Evolutionary conservation across 2,797 vertebrate genomes (phyloP).

Genomic region (Leptodactylus fallax): DNA sequence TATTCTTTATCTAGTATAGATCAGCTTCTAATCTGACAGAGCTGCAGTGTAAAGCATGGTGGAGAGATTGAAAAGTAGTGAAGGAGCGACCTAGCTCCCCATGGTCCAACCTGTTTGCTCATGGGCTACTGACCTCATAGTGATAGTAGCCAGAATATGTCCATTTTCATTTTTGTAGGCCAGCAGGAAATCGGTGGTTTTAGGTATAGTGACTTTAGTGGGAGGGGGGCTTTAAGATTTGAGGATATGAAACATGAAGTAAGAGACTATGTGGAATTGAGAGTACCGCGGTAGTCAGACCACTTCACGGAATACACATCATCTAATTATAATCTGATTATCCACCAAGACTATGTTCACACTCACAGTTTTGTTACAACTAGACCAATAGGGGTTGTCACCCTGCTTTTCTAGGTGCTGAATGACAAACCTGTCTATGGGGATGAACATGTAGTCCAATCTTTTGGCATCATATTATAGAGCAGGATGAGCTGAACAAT

Average conservation of each 20-base stretch:
- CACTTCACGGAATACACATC: neutral
- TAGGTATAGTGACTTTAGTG: neutral
- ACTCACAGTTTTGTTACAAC: neutral
- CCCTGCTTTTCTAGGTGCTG: neutral
- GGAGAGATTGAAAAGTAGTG: too few species aligned
- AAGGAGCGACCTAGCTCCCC: too few species aligned
- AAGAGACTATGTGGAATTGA: neutral
- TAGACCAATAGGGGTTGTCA: neutral
- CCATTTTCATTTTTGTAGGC: neutral
- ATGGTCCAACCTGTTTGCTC: too few species aligned
- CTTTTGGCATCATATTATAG: too few species aligned
- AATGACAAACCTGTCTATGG: neutral
- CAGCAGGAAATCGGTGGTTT: constrained; percentile 2
- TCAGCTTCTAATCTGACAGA: too few species aligned
- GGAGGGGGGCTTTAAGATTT: neutral
- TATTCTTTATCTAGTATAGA: too few species aligned
- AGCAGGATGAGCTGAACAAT: too few species aligned
- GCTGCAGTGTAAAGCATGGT: constrained; percentile 18
- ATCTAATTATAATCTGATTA: neutral
- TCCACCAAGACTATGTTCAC: too few species aligned
- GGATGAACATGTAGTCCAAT: too few species aligned
- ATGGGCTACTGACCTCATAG: neutral
- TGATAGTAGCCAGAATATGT: neutral
- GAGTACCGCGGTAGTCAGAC: neutral
- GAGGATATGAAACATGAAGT: constrained; percentile 45